These are phyloP conservation scores for Eumeta japonica DNA, from an alignment of 1,140 invertebrate species.

Conservation along the genomic window DNA sequence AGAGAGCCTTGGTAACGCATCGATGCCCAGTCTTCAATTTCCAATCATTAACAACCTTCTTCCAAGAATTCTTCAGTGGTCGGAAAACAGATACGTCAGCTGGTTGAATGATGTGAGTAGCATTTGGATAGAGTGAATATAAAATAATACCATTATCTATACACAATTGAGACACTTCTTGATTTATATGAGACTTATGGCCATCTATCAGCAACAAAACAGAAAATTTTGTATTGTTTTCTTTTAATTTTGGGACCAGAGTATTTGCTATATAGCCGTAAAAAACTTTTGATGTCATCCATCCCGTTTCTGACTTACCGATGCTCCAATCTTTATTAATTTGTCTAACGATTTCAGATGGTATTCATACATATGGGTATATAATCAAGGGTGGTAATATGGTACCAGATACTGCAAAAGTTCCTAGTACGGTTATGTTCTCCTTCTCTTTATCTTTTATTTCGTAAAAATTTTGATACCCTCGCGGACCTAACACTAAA, in stretches of 20 bases:
- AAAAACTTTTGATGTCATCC: neutral
- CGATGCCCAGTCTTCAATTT: neutral
- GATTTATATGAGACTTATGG: constrained; percentile 1
- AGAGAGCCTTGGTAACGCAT: neutral
- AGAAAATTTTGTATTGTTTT: neutral
- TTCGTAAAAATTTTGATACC: constrained; percentile 1
- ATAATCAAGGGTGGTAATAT: neutral
- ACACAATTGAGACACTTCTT: neutral
- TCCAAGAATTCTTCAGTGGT: constrained; percentile 27
- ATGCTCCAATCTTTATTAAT: neutral
- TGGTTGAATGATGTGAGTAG: constrained; percentile 38
- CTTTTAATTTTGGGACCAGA: too few relatives aligned
- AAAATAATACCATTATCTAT: constrained; percentile 18
- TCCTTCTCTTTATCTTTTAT: constrained; percentile 4
- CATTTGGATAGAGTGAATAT: constrained; percentile 26
- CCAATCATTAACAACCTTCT: constrained; percentile 2
- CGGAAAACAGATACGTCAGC: constrained; percentile 32
- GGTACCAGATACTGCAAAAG: neutral
- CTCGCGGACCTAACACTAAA: neutral
- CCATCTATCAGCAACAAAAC: constrained; percentile 1
- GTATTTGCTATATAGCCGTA: neutral
- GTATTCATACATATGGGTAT: constrained; percentile 4
- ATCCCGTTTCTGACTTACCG: neutral
- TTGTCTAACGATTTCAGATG: neutral
- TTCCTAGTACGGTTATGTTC: constrained; percentile 2